A percentile compares a stretch with the other conserved stretches of the same genome.
Conservation (phyloP, 2,797 vertebrate genomes). For the Onychomys arenicola region DNA sequence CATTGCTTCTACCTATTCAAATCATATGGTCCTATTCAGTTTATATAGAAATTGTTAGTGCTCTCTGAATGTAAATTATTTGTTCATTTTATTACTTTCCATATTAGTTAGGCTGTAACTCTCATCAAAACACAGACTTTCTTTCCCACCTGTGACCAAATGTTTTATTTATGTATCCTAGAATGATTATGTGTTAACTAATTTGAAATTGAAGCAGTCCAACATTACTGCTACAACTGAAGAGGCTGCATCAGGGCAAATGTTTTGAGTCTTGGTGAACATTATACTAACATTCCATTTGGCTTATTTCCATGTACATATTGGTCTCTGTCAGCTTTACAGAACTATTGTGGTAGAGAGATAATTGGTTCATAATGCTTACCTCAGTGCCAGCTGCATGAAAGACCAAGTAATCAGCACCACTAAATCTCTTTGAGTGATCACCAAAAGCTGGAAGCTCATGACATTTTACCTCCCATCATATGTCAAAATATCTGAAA, state of each 20-base stretch:
- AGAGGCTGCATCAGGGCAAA: background rate
- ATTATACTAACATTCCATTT: background rate
- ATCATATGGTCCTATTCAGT: background rate
- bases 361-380: background rate
- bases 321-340: background rate
- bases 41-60: background rate
- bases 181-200: background rate
- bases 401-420: background rate
- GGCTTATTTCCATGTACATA: background rate
- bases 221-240: background rate
- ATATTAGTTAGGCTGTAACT: background rate
- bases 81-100: background rate
- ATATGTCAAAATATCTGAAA: background rate
- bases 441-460: background rate
- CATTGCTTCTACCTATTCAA: background rate
- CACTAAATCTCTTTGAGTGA: background rate
- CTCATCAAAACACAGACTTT: background rate
- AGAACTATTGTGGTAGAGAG: background rate
- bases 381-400: background rate
- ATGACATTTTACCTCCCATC: background rate
- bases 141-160: background rate
- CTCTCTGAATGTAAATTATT: background rate
- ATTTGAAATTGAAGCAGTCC: background rate
- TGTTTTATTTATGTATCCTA: background rate
- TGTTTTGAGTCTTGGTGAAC: background rate